Evolutionary conservation across 1,140 invertebrate species (phyloP), one percentile per base, ranked within the genome.

Genomic region (Drosophila navojoa): DNA sequence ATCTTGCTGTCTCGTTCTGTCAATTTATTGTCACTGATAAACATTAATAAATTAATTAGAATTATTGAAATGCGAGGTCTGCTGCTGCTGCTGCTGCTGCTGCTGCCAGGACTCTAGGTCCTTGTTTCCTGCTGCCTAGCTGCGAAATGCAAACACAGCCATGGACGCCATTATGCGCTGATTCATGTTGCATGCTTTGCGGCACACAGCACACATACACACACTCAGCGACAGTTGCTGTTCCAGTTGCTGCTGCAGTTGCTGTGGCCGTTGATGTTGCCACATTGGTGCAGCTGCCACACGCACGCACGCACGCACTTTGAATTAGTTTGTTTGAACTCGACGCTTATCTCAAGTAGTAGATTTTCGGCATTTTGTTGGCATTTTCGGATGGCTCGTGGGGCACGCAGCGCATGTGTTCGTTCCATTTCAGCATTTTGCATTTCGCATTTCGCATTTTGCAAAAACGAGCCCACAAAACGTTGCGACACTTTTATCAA

Each of bases 31-130:
- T 58, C 73, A 45, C 72, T 85, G 90, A 91, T 91, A 91, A 91
- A 85, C 86, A 84, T 90, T 91, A 91, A 91, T 91, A 91, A 91
- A 91, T 91, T 91, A 91, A 91, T 91, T 91, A 91, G 90, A 91
- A 90, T 91, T 91, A 91, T 91, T 91, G 90, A 91, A 91, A 91
- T 91, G 86, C 82, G 81, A 79, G 71, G 40, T 45, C 59, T 22
- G 42, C 29, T 45, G 47, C 44, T 38, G 59, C 44, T 47, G 29
- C 44, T 47, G 29, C 19, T 19, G 19, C 19, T 19, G 19, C 19
- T 22, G 19, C 52, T 22, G 35, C 38, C 32, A 52, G 40, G 42
- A 27, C 61, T 58, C 45, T 67, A 61, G 62, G 59, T 69, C 59
- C 71, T 63, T 32, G 58, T 22, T 58, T 63, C 29, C 77, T 80